Evolutionary conservation across 2,797 vertebrate species (phyloP).

Genomic region (Lutjanus campechanus): DNA sequence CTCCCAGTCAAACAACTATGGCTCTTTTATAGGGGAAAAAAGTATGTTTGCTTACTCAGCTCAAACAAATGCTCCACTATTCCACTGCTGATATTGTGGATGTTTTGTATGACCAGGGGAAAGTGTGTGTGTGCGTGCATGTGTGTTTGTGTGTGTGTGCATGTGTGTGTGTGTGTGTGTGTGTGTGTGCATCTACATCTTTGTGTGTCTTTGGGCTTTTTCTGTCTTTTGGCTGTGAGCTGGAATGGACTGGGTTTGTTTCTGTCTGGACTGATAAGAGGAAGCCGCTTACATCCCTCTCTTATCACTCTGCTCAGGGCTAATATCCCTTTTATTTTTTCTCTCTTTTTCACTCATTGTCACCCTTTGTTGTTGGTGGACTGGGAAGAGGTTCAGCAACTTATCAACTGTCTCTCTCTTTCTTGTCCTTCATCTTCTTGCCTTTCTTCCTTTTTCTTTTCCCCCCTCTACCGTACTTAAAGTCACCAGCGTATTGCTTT

Average conservation of each 20-base stretch:
- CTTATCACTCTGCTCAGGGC: conserved; percentile 82
- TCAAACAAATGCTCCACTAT: conserved; percentile 47
- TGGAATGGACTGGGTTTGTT: conserved; percentile 75
- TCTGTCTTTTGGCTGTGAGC: conserved; percentile 68
- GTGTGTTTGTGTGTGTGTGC: conserved; percentile 36
- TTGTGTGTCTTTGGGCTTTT: conserved; percentile 59
- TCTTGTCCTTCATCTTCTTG: conserved; percentile 42
- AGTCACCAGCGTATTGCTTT: conserved; percentile 25
- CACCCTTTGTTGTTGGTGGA: conserved; percentile 67
- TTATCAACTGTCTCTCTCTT: conserved; percentile 45
- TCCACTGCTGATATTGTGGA: conserved; percentile 44
- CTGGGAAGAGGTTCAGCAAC: conserved; percentile 60
- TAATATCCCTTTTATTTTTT: conserved; percentile 80
- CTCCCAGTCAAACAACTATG: conserved; percentile 22
- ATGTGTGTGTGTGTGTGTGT: conserved; percentile 8
- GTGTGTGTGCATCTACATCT: conserved; percentile 22
- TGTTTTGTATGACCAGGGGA: conserved; percentile 36
- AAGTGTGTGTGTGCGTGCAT: conserved; percentile 13
- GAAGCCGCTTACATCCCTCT: conserved; percentile 81
- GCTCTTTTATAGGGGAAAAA: conserved; percentile 30
- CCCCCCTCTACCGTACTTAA: neutral
- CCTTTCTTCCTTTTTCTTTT: conserved; percentile 15
- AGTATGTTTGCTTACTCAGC: conserved; percentile 59
- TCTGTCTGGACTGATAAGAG: conserved; percentile 83
- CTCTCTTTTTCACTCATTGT: conserved; percentile 65